Conservation (phyloP, 2,113 vertebrate genomes). For the Cettia cetti region DNA sequence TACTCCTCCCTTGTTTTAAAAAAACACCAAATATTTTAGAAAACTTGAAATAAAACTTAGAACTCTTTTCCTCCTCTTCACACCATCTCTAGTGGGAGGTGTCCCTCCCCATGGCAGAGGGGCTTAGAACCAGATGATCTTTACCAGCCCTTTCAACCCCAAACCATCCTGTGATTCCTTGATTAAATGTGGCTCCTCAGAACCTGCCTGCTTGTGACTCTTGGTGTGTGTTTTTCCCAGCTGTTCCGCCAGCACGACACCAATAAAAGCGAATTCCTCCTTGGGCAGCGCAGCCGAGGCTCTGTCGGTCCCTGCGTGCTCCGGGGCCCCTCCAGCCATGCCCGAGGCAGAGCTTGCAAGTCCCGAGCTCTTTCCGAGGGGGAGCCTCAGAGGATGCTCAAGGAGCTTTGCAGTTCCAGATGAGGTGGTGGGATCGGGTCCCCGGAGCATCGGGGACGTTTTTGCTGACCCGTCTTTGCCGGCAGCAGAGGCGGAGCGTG, state of each 20-base stretch:
- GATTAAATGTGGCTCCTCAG: background rate
- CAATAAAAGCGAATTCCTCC: background rate
- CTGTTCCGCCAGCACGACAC: background rate
- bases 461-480: background rate
- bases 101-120: background rate
- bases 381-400: background rate
- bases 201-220: background rate
- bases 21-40: background rate
- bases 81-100: background rate
- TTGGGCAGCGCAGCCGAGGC: background rate
- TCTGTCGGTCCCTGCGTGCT: background rate
- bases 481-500: background rate
- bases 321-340: background rate
- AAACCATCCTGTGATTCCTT: background rate
- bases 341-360: background rate
- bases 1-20: fast-evolving
- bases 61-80: background rate
- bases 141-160: background rate
- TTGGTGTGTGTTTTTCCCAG: background rate
- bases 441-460: background rate
- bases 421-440: background rate
- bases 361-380: background rate
- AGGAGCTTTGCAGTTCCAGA: background rate
- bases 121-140: background rate
- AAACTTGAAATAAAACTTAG: background rate